phyloP scores from a whole-genome alignment of 2,797 vertebrate genomes.

The Petrocephalus sullivani region DNA sequence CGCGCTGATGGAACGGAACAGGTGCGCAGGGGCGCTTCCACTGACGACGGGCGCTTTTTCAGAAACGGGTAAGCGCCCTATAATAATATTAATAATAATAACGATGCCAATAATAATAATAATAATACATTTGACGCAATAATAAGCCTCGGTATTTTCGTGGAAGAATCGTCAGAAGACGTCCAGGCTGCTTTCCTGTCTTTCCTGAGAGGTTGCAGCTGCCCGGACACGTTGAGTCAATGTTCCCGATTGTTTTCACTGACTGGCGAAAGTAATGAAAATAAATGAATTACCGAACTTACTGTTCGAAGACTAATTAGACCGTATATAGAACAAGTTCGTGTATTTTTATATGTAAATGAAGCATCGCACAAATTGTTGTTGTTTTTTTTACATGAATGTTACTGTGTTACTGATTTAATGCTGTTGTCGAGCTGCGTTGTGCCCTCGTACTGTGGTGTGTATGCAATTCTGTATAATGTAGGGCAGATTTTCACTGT shows the following conservation, averaged over 20 bases:
- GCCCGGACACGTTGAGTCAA: neutral
- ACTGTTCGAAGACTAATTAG: neutral
- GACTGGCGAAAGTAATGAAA: neutral
- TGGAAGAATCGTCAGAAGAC: neutral
- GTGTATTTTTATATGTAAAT: neutral
- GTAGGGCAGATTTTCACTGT: neutral
- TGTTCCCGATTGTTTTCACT: neutral
- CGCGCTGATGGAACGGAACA: conserved; percentile 38
- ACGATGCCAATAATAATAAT: neutral
- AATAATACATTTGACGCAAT: neutral
- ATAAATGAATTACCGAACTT: neutral
- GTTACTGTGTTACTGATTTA: neutral
- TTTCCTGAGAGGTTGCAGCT: neutral
- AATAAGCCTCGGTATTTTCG: conserved; percentile 23
- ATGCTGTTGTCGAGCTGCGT: neutral
- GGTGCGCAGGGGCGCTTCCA: conserved; percentile 36
- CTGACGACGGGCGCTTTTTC: conserved; percentile 35
- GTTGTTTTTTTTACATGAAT: neutral
- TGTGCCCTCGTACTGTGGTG: neutral
- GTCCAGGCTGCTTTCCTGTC: neutral
- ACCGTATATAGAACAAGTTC: neutral
- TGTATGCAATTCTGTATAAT: neutral
- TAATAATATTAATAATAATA: neutral
- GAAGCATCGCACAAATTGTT: neutral
- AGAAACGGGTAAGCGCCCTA: conserved; percentile 14